Evolutionary conservation across 2,113 vertebrate genomes (phyloP), one percentile per base, ranked within the genome.

Genomic region (Corydoras sp.): DNA sequence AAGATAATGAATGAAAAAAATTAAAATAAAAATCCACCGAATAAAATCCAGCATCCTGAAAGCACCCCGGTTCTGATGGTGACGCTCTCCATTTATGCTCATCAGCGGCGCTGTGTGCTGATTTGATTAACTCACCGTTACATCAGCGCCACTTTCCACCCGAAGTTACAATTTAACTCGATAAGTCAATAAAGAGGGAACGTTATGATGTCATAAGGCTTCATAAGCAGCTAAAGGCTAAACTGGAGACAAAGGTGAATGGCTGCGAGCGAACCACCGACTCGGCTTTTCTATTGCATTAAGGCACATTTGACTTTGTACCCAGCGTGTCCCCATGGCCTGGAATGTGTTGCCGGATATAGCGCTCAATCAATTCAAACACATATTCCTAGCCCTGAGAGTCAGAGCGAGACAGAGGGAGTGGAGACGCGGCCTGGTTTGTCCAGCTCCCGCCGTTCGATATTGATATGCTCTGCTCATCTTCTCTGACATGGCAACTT

Each of bases 311-410:
- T 76, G 74, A 70, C 67, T 76, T 65, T 69, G 69, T 61, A 30
- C 65, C 62, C 66, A 29, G 62, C 51, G 62, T 70, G 71, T 72
- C 64, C 65, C 74, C 58, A 48, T 76, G 43, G 29, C 65, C 77
- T 76, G 69, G 35, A 72, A 79, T 73, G 61, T 69, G 35, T 51
- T 73, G 62, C 69, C 53, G 69, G 65, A 73, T 73, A 69, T 73
- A 69, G 70, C 53, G 43, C 62, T 14, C 24, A 72, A 75, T 77
- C 75, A 75, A 69, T 77, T 76, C 61, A 77, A 72, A 72, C 18
- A 72, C 55, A 72, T 69, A 76, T 72, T 74, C 51, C 48, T 73
- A 56, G 61, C 31, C 43, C 59, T 68, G 53, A 65, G 10, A 71
- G 74, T 65, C 56, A 48, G 31, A 65, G 11, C 53, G 56, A 66